phyloP scores from a whole-genome alignment of 1,140 invertebrate genomes.

The Luehdorfia chinensis region DNA sequence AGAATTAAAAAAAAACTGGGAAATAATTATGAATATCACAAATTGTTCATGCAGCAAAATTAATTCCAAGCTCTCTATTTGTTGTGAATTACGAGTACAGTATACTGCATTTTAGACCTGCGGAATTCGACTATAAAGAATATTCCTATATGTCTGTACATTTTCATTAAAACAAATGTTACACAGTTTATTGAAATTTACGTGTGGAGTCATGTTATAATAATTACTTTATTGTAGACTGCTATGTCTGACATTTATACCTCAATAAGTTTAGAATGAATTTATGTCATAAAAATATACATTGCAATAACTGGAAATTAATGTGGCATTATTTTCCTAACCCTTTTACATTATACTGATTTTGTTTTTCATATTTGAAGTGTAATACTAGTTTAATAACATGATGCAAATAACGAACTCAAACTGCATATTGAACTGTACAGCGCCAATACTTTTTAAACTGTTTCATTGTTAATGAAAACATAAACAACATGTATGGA shows the following conservation, averaged over 20 bases:
- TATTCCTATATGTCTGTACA: conserved; percentile 28
- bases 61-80: conserved; percentile 54
- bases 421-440: conserved; percentile 8
- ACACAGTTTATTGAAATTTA: conserved; percentile 32
- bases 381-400: conserved; percentile 1
- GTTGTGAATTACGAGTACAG: conserved; percentile 24
- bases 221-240: conserved; percentile 42
- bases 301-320: conserved; percentile 55
- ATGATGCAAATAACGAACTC: background rate
- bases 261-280: conserved; percentile 70
- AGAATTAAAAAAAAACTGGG: conserved; percentile 11
- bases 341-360: conserved; percentile 5
- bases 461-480: conserved; percentile 16
- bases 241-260: conserved; percentile 64
- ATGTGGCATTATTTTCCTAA: conserved; percentile 53
- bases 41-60: conserved; percentile 26
- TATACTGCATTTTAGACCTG: conserved; percentile 43
- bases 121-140: conserved; percentile 40
- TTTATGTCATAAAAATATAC: conserved; percentile 67
- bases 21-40: conserved; percentile 36
- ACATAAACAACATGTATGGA: conserved; percentile 31
- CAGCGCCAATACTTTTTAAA: background rate
- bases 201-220: conserved; percentile 40
- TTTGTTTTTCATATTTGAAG: conserved; percentile 3
- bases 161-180: conserved; percentile 34